These are phyloP conservation scores for Rhynchophorus ferrugineus DNA, from an alignment of 1,140 invertebrate genomes.

Conservation along the genomic window DNA sequence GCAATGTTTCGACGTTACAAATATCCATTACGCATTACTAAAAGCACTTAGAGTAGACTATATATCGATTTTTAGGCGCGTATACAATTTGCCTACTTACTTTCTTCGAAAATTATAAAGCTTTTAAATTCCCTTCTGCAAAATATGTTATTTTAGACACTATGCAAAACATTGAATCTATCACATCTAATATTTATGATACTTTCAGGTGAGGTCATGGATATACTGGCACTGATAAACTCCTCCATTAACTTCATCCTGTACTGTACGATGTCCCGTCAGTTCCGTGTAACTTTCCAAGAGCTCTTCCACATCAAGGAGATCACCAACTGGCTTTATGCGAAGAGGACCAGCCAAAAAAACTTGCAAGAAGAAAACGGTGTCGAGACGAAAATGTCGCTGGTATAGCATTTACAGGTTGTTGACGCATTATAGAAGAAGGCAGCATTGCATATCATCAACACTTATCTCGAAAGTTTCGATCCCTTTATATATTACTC, in stretches of 20 bases:
- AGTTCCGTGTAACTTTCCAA: conserved; percentile 61
- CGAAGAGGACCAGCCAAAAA: conserved; percentile 6
- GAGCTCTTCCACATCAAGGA: conserved; percentile 20
- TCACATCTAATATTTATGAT: too few species aligned
- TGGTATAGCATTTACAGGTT: conserved; percentile 6
- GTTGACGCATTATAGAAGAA: not conserved
- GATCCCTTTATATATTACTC: too few species aligned
- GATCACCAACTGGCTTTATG: conserved; percentile 8
- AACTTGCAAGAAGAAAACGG: conserved; percentile 9
- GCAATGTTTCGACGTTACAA: too few species aligned
- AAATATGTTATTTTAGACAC: too few species aligned
- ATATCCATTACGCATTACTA: too few species aligned
- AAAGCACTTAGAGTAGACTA: too few species aligned
- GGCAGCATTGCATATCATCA: not conserved
- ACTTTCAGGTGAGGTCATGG: conserved; percentile 85
- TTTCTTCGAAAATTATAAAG: too few species aligned
- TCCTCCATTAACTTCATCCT: conserved; percentile 96
- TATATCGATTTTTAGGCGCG: too few species aligned
- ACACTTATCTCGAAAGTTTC: too few species aligned
- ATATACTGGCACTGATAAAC: conserved; percentile 91
- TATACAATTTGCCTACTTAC: too few species aligned
- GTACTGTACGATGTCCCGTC: conserved; percentile 95
- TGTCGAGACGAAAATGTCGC: conserved; percentile 15
- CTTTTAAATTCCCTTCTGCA: too few species aligned
- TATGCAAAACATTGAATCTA: too few species aligned